These are phyloP conservation scores for Amblyopsis rosae DNA, from an alignment of 2,113 vertebrate genomes.

Conservation along the genomic window DNA sequence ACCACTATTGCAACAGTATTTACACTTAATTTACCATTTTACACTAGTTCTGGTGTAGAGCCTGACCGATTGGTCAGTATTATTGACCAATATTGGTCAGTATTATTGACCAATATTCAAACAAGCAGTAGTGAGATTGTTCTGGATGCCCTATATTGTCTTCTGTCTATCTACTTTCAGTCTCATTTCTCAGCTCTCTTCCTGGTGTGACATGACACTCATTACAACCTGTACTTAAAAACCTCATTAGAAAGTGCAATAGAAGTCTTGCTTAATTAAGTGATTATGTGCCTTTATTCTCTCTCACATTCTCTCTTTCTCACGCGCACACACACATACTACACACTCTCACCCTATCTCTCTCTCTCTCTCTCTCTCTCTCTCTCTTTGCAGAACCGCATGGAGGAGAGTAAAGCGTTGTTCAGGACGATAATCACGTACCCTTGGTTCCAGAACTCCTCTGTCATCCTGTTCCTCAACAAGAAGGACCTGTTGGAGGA, in stretches of 20 bases:
- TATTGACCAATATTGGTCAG: slow-evolving; percentile 1
- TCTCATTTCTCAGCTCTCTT: slow-evolving; percentile 28
- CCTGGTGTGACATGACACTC: slow-evolving; percentile 36
- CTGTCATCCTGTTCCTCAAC: slow-evolving; percentile 95
- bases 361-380: not conserved
- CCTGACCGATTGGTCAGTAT: too few relatives aligned
- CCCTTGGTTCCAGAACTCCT: slow-evolving; percentile 94
- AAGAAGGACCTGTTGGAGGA: slow-evolving; percentile 96
- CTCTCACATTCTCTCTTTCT: slow-evolving; percentile 4
- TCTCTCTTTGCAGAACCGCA: slow-evolving; percentile 78
- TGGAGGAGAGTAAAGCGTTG: slow-evolving; percentile 95
- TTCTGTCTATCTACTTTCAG: slow-evolving; percentile 3
- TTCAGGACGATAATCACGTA: slow-evolving; percentile 95
- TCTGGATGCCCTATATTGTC: not conserved
- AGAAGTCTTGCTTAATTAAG: slow-evolving; percentile 51
- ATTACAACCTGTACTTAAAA: slow-evolving; percentile 49
- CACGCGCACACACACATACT: not conserved
- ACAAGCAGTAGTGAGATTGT: slow-evolving; percentile 7
- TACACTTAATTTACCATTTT: too few relatives aligned
- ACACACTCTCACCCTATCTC: slow-evolving; percentile 34
- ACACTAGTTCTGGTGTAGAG: too few relatives aligned
- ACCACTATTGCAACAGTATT: too few relatives aligned
- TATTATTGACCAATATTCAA: slow-evolving; percentile 26
- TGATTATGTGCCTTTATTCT: slow-evolving; percentile 8
- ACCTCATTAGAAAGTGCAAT: slow-evolving; percentile 23